Evolutionary conservation across 2,113 vertebrate species (phyloP), one percentile per base, ranked within the genome.

Genomic region (Procavia capensis): DNA sequence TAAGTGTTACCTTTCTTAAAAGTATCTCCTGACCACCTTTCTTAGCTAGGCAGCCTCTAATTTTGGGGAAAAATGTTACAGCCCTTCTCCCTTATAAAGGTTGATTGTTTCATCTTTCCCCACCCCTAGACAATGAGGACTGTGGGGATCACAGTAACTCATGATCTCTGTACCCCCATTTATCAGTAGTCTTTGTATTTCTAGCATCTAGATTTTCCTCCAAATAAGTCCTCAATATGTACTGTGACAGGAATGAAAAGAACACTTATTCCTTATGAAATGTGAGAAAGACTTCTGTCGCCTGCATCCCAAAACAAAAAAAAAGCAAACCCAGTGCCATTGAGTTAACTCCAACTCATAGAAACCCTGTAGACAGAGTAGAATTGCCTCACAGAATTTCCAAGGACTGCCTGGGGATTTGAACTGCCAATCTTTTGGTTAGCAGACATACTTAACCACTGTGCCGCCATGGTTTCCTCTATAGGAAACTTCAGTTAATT

Each of bases 231-330:
- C 17, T 85, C 27, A 22, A 63, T 63, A 68, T 39, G 4, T 63
- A 45, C 36, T 57, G 4, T 72, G 54, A 8, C 1, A 91, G 16
- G 17, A 80, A 80, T 47, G 9, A 70, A 91, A 94, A 87, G 50
- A 90, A 29, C 3, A 76, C 36, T 54, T 20, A 66, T 61, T 93
- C 20, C n/a, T 78, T 85, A 80, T 41, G 64, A 95, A 95, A 75
- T 17, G 13, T 25, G n/a, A 66, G 78, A 66, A 74, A 76, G 29
- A 43, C 90, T 57, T 80, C 59, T 29, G 45, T 5, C 13, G 54
- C 54, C 54, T n/a, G n/a, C n/a, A n/a, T n/a, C n/a, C n/a, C n/a
- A n/a, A n/a, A n/a, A n/a, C n/a, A n/a, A n/a, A n/a, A n/a, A n/a
- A n/a, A n/a, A n/a, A n/a, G n/a, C n/a, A n/a, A n/a, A n/a, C n/a